A percentile compares a stretch with the other conserved stretches of the same genome.
Evolutionary conservation across 2,113 vertebrate genomes (phyloP).

Genomic region (Pavo muticus): DNA sequence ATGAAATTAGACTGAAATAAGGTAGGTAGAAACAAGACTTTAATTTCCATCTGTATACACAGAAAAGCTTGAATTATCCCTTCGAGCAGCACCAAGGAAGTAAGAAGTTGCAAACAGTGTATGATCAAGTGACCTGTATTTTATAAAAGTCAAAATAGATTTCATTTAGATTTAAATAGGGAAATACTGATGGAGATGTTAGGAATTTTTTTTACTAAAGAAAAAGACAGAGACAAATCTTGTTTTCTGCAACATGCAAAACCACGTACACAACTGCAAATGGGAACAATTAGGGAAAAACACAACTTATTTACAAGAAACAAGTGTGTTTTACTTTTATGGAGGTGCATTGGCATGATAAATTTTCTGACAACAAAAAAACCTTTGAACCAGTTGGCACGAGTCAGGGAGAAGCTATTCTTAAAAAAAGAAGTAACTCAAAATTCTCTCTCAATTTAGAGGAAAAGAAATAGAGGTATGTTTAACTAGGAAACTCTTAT

Average conservation of each 20-base stretch:
- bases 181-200: background rate
- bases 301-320: background rate
- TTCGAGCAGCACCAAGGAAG: background rate
- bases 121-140: background rate
- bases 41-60: background rate
- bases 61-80: background rate
- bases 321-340: background rate
- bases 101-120: background rate
- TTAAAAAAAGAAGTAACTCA: background rate
- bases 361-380: background rate
- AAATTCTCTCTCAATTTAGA: background rate
- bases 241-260: background rate
- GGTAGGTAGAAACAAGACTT: background rate
- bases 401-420: background rate
- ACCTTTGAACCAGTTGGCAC: background rate
- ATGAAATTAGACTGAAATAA: background rate
- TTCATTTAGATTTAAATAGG: background rate
- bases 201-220: background rate
- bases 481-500: background rate
- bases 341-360: background rate
- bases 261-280: background rate
- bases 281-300: background rate
- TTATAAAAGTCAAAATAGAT: background rate
- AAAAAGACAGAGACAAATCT: background rate
- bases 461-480: background rate